phyloP scores from a whole-genome alignment of 2,113 vertebrate species.

The Callorhinus ursinus region DNA sequence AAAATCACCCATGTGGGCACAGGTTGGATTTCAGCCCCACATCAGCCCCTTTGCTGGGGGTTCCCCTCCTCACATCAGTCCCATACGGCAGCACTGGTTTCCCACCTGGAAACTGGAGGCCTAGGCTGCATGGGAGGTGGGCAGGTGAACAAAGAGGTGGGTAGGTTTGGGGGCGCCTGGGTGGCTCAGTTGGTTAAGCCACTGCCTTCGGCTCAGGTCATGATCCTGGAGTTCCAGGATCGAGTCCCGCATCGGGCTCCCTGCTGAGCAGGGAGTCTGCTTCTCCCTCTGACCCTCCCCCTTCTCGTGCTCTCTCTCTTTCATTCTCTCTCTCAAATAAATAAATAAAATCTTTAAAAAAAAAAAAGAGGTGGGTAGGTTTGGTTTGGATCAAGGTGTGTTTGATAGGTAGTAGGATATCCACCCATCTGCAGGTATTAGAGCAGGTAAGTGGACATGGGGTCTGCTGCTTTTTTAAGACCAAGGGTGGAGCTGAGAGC shows the following conservation, averaged over 20 bases:
- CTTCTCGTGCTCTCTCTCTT: no score
- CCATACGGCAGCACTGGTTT: rapidly evolving
- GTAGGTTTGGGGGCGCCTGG: neutral
- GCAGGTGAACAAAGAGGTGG: neutral
- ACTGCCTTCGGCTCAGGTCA: no score
- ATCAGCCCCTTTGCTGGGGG: neutral
- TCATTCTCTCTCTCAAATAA: no score
- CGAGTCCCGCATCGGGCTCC: no score
- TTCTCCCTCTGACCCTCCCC: no score
- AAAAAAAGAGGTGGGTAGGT: no score
- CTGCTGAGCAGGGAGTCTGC: no score
- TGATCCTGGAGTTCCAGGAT: no score
- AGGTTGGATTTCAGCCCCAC: neutral
- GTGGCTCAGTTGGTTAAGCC: no score
- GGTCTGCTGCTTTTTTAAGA: neutral
- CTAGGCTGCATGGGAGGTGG: no score
- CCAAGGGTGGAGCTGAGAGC: neutral
- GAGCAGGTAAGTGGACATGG: neutral
- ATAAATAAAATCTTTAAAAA: no score
- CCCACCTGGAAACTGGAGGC: neutral
- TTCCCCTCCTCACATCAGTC: no score
- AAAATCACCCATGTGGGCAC: neutral
- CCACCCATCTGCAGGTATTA: neutral
- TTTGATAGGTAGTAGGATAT: neutral
- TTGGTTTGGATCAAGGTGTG: neutral